phyloP scores from a whole-genome alignment of 1,140 invertebrate species.

The Babylonia areolata region DNA sequence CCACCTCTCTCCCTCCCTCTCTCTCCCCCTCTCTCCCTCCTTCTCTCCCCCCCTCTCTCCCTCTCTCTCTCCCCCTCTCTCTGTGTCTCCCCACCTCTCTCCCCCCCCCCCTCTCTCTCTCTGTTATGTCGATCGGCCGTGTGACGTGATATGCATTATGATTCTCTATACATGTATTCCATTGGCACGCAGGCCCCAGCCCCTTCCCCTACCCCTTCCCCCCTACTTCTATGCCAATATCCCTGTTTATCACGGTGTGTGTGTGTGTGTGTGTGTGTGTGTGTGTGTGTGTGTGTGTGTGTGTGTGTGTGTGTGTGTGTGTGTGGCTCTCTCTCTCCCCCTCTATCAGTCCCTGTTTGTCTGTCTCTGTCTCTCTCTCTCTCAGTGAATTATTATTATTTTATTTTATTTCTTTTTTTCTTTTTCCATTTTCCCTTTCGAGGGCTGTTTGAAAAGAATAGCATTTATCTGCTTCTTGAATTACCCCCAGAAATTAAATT shows the following conservation, averaged over 20 bases:
- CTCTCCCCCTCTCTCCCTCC: not conserved
- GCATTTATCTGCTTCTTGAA: too few species aligned
- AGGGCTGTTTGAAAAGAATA: too few species aligned
- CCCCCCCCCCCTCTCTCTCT: not conserved
- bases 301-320: not conserved
- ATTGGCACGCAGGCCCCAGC: not conserved
- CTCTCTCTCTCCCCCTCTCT: slow-evolving; percentile 1
- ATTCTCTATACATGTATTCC: not conserved
- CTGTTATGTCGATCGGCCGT: not conserved
- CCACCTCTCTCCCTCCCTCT: not conserved
- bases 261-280: not conserved
- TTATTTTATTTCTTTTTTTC: too few species aligned
- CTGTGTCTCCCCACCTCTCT: not conserved
- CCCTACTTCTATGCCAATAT: not conserved
- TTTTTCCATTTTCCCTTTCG: too few species aligned
- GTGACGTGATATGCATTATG: not conserved
- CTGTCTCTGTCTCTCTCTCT: too few species aligned
- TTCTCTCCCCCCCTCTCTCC: not conserved
- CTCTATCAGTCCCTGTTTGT: too few species aligned
- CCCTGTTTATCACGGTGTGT: not conserved
- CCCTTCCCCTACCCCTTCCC: too few species aligned
- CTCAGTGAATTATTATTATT: too few species aligned
- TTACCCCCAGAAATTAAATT: too few species aligned
- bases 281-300: not conserved
- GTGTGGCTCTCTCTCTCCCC: too few species aligned